phyloP scores from a whole-genome alignment of 2,113 vertebrate genomes.

The Nesospiza acunhae region DNA sequence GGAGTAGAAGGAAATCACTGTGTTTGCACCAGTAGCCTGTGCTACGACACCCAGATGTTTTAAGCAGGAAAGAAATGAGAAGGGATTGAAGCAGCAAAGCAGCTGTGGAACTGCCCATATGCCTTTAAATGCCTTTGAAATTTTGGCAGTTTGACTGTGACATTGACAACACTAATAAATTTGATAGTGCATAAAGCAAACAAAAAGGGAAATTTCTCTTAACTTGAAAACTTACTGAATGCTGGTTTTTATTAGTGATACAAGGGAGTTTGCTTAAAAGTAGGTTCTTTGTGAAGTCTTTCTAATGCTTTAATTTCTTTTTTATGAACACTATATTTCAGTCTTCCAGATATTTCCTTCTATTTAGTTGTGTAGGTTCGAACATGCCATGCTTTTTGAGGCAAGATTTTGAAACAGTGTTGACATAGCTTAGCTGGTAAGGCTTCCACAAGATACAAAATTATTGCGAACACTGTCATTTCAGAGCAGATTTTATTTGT shows the following conservation, averaged over 20 bases:
- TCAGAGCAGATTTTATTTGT: conserved; percentile 17
- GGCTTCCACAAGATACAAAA: background rate
- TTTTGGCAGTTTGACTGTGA: background rate
- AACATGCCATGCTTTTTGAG: background rate
- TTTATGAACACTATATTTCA: background rate
- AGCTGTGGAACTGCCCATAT: background rate
- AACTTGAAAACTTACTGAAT: background rate
- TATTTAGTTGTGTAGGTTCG: background rate
- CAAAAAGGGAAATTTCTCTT: background rate
- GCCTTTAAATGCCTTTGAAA: background rate
- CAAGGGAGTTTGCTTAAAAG: background rate
- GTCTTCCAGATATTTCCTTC: background rate
- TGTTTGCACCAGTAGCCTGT: background rate
- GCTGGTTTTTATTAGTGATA: background rate
- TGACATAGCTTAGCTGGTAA: background rate
- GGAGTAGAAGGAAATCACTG: background rate
- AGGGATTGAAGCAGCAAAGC: background rate
- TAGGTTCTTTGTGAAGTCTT: background rate
- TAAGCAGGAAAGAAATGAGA: background rate
- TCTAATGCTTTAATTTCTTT: background rate
- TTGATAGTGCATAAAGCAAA: background rate
- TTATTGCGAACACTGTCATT: background rate
- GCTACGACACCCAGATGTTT: background rate
- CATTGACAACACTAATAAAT: background rate
- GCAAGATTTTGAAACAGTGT: background rate